A percentile compares a stretch with the other conserved stretches of the same genome.
Conservation (phyloP, 2,888 invertebrate genomes). For the Bellardia pandia region DNA sequence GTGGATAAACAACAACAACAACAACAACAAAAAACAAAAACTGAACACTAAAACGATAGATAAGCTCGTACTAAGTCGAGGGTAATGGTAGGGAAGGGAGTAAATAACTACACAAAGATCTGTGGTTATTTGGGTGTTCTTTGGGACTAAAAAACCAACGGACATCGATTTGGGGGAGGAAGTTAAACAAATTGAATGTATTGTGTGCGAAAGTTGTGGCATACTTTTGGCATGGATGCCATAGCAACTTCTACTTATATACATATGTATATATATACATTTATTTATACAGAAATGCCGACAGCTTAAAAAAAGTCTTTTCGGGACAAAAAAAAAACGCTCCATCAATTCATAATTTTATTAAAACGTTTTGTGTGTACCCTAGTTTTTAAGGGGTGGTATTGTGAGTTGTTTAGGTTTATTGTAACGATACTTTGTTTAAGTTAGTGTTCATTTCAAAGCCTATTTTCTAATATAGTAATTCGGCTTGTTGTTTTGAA, state of each 20-base stretch:
- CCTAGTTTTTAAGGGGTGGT: neutral
- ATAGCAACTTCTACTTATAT: conserved; percentile 6
- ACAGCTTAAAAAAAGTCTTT: conserved; percentile 29
- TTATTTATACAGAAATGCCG: conserved; percentile 55
- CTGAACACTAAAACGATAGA: neutral
- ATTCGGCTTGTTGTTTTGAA: no score
- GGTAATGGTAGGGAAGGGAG: neutral
- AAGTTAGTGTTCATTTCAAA: no score
- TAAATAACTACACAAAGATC: neutral
- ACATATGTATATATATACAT: neutral
- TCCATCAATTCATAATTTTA: conserved; percentile 67
- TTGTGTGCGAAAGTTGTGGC: conserved; percentile 71
- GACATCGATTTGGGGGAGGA: conserved; percentile 43
- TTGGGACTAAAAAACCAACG: neutral
- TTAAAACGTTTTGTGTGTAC: conserved; percentile 13
- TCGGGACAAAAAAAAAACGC: conserved; percentile 2
- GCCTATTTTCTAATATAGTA: no score
- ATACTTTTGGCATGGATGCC: conserved; percentile 66
- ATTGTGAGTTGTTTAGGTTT: neutral
- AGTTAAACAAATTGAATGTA: conserved; percentile 33
- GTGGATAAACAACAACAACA: conserved; percentile 6
- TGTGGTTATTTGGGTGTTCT: conserved; percentile 36
- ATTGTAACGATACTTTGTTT: no score
- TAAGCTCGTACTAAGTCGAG: no score
- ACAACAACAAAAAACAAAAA: conserved; percentile 43